Evolutionary conservation across 2,888 invertebrate genomes (phyloP).

Genomic region (Enchytraeus crypticus): DNA sequence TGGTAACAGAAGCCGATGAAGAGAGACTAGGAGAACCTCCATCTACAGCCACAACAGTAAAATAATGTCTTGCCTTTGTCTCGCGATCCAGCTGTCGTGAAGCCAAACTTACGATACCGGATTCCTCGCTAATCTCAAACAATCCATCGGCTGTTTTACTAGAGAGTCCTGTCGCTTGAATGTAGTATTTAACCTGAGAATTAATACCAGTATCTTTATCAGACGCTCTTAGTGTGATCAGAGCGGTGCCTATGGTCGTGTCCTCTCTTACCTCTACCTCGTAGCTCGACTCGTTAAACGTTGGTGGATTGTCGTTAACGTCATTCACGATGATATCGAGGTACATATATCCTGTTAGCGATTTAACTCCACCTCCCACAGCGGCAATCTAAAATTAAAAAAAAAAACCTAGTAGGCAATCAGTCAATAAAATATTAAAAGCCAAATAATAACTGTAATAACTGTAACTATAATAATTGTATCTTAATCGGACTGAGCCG

Average conservation of each 20-base stretch:
- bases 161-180: slow-evolving; percentile 2
- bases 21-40: slow-evolving; percentile 1
- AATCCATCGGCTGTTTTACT: neutral
- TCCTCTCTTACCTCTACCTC: slow-evolving; percentile 61
- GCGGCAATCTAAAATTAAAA: no score
- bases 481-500: no score
- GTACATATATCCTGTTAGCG: slow-evolving; percentile 30
- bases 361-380: slow-evolving; percentile 13
- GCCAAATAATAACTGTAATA: no score
- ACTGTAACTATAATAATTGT: no score
- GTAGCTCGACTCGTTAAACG: slow-evolving; percentile 66
- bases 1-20: neutral
- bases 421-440: no score
- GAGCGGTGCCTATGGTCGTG: slow-evolving; percentile 1
- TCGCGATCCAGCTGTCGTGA: slow-evolving; percentile 1
- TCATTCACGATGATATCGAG: slow-evolving; percentile 50
- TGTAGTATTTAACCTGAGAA: slow-evolving; percentile 15
- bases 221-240: slow-evolving; percentile 18
- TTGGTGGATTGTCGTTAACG: slow-evolving; percentile 61
- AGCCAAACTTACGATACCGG: neutral
- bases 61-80: neutral
- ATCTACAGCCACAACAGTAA: slow-evolving; percentile 3
- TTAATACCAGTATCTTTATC: slow-evolving; percentile 23
- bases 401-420: no score
- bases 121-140: neutral